Evolutionary conservation across 2,797 vertebrate genomes (phyloP).

Genomic region (Macrochelys suwanniensis): DNA sequence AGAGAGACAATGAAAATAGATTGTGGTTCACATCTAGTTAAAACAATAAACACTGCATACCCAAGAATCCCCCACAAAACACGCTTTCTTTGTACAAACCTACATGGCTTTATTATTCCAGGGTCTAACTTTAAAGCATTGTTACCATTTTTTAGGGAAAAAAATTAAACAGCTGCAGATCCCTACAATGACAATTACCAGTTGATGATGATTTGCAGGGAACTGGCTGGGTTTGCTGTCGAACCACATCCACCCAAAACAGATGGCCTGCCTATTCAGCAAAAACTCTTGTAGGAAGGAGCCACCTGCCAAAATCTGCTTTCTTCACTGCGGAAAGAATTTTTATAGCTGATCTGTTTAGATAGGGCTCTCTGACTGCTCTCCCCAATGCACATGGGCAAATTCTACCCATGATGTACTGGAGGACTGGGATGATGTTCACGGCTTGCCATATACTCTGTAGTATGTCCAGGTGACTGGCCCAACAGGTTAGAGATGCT

Average conservation of each 20-base stretch:
- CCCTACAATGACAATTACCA: constrained; percentile 61
- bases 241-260: constrained; percentile 67
- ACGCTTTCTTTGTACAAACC: constrained; percentile 60
- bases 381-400: not conserved
- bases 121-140: constrained; percentile 72
- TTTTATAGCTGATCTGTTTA: constrained; percentile 17
- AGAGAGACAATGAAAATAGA: constrained; percentile 68
- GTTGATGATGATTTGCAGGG: constrained; percentile 23
- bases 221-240: constrained; percentile 40
- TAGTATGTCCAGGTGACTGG: not conserved
- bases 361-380: not conserved
- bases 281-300: constrained; percentile 56
- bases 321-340: constrained; percentile 41
- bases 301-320: constrained; percentile 53
- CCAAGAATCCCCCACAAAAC: constrained; percentile 49
- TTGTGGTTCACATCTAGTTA: constrained; percentile 69
- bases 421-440: not conserved
- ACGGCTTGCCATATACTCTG: constrained; percentile 11
- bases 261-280: constrained; percentile 53
- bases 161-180: constrained; percentile 64
- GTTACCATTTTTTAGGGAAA: constrained; percentile 61
- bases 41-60: constrained; percentile 70
- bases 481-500: constrained; percentile 28
- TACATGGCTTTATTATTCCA: constrained; percentile 69
- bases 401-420: constrained; percentile 20